A percentile compares a stretch with the other conserved stretches of the same genome.
These are phyloP conservation scores for Abscondita cerata DNA, from an alignment of 2,888 invertebrate genomes.

Conservation along the genomic window DNA sequence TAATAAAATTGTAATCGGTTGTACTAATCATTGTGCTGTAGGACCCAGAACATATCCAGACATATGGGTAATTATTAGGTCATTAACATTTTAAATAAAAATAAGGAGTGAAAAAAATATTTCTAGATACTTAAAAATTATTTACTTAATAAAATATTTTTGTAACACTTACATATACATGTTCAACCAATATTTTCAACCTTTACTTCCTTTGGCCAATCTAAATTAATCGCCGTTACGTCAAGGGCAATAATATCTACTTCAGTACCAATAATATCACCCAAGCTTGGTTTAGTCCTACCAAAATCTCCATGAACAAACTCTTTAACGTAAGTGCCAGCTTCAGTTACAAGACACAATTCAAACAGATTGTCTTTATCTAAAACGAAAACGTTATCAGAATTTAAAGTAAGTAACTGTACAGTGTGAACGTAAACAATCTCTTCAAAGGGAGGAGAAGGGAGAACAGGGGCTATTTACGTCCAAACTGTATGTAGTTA, in stretches of 20 bases:
- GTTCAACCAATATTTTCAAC: too few species aligned
- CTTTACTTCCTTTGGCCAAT: constrained; percentile 70
- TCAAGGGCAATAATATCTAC: constrained; percentile 93
- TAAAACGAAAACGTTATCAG: constrained; percentile 45
- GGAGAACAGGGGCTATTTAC: neutral
- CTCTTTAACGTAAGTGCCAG: constrained; percentile 97
- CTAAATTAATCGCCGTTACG: constrained; percentile 78
- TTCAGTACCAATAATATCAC: constrained; percentile 69
- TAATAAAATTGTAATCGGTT: too few species aligned
- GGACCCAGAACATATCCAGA: too few species aligned
- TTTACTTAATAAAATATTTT: too few species aligned
- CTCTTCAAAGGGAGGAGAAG: too few species aligned
- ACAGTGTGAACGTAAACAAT: neutral
- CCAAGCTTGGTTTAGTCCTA: constrained; percentile 80
- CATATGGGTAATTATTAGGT: too few species aligned
- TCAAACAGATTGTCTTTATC: constrained; percentile 65
- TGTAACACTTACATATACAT: too few species aligned
- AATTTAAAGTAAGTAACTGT: constrained; percentile 37
- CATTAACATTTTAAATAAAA: too few species aligned
- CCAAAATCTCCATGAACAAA: constrained; percentile 97
- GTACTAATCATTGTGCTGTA: too few species aligned
- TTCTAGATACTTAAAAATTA: too few species aligned
- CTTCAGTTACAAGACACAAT: constrained; percentile 79
- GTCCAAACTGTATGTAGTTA: neutral
- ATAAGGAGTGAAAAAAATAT: too few species aligned